phyloP scores from a whole-genome alignment of 2,797 vertebrate species.

The Pangasius djambal region DNA sequence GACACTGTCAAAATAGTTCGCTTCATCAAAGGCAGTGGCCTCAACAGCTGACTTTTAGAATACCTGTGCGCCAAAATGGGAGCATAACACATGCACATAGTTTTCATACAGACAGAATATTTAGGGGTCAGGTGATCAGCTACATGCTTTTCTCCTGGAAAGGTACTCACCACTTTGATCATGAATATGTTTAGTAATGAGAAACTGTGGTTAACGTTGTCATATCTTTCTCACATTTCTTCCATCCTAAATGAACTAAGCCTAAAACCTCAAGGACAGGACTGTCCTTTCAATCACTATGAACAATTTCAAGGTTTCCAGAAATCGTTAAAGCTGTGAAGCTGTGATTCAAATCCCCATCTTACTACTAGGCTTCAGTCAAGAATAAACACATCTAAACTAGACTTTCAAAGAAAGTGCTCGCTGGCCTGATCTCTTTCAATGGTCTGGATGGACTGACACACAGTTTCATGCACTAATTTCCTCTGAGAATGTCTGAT shows the following conservation, averaged over 20 bases:
- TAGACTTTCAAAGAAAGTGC: neutral
- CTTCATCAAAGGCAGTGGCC: neutral
- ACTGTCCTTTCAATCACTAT: neutral
- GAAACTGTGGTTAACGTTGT: neutral
- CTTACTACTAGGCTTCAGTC: neutral
- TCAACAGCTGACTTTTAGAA: neutral
- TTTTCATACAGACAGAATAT: neutral
- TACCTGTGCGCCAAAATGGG: neutral
- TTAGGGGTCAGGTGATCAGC: neutral
- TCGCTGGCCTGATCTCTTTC: neutral
- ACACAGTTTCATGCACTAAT: neutral
- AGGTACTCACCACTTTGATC: neutral
- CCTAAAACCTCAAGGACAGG: neutral
- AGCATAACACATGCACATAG: neutral
- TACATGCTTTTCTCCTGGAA: neutral
- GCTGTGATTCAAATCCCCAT: neutral
- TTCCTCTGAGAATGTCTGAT: neutral
- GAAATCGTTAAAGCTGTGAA: neutral
- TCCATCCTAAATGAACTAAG: neutral
- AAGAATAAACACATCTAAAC: neutral
- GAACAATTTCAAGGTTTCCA: neutral
- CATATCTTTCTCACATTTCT: neutral
- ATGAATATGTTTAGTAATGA: neutral
- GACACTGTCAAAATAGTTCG: neutral
- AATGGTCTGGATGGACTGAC: conserved; percentile 6